Percentiles rank a stretch among this genome's conserved stretches.
Evolutionary conservation across 2,888 invertebrate species (phyloP).

Genomic region (Leucania comma): DNA sequence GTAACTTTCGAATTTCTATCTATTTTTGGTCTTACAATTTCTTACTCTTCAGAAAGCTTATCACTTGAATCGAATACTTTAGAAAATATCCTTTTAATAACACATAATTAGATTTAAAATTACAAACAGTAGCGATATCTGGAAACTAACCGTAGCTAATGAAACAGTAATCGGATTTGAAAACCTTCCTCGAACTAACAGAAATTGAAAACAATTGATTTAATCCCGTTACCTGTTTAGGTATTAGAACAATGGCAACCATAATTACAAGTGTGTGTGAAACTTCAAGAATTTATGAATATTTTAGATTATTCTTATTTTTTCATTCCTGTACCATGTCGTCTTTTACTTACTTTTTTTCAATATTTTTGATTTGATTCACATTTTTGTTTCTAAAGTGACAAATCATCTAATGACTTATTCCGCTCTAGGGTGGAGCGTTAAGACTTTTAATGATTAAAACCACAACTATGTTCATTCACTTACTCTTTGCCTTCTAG

Average conservation of each 20-base stretch:
- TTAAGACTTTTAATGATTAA: no score
- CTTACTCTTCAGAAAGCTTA: neutral
- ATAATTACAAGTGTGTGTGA: conserved; percentile 17
- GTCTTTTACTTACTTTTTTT: no score
- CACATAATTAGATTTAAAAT: conserved; percentile 27
- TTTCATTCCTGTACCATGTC: no score
- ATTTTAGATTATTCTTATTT: conserved; percentile 4
- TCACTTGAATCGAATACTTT: neutral
- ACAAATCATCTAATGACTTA: no score
- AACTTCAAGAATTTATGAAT: neutral
- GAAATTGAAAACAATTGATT: conserved; percentile 36
- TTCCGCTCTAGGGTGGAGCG: no score
- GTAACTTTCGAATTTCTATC: neutral
- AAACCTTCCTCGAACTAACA: conserved; percentile 29
- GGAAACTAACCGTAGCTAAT: conserved; percentile 21
- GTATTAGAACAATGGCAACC: conserved; percentile 24
- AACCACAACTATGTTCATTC: no score
- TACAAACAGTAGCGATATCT: conserved; percentile 18
- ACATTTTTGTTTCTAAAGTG: no score
- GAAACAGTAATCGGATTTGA: conserved; percentile 33
- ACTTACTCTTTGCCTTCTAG: no score
- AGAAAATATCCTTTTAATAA: conserved; percentile 7
- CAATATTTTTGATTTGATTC: no score
- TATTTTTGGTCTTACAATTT: neutral
- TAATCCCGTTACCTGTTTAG: conserved; percentile 23